A percentile compares a stretch with the other conserved stretches of the same genome.
These are phyloP conservation scores for Polymixis flavicincta DNA, from an alignment of 2,888 invertebrate genomes.

Conservation along the genomic window DNA sequence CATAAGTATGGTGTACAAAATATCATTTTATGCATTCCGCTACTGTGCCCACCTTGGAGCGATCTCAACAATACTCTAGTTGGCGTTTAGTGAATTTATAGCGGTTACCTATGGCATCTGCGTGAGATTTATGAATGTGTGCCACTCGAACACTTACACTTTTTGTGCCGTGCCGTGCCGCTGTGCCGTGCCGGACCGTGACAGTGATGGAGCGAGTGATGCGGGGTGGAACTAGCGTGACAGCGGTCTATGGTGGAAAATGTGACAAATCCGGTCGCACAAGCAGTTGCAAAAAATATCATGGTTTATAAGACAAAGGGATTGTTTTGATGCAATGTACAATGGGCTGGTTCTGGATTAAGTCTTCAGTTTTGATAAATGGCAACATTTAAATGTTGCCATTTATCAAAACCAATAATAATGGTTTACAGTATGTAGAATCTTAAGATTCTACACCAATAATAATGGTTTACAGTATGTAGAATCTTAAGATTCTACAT, in stretches of 20 bases:
- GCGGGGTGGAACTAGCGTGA: conserved; percentile 45
- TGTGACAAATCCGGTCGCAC: conserved; percentile 16
- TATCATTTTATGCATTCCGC: conserved; percentile 21
- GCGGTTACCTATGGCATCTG: conserved; percentile 81
- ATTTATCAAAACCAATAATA: no score
- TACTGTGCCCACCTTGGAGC: conserved; percentile 24
- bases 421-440: no score
- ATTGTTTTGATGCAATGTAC: background rate
- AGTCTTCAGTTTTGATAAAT: background rate
- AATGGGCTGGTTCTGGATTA: background rate
- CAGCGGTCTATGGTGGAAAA: background rate
- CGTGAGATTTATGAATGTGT: conserved; percentile 80
- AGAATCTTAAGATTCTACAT: background rate
- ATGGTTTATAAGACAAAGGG: background rate
- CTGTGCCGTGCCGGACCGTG: conserved; percentile 55
- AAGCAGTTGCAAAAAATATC: background rate
- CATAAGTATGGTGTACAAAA: background rate
- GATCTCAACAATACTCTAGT: conserved; percentile 58
- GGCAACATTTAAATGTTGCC: no score
- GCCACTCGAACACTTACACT: conserved; percentile 74
- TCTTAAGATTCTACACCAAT: no score
- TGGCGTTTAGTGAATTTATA: conserved; percentile 76
- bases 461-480: no score
- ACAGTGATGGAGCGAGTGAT: conserved; percentile 69
- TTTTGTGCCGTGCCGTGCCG: conserved; percentile 61